Conservation (phyloP, 2,797 vertebrate species). For the Paramormyrops hopkinsi region DNA sequence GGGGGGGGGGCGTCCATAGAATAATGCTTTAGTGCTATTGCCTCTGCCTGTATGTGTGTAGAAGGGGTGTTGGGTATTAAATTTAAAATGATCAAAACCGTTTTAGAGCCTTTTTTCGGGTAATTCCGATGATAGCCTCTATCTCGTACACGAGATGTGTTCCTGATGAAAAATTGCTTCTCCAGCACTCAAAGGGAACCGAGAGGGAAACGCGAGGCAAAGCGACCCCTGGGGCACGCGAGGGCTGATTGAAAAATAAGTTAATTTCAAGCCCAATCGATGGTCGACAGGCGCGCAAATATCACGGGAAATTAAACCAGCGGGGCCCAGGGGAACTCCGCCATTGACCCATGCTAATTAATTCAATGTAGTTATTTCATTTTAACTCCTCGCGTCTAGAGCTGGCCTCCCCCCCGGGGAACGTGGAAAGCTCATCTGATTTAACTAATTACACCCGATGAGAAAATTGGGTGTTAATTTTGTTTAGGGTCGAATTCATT, state of each 20-base stretch:
- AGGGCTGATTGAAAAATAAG: conserved; percentile 99
- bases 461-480: conserved; percentile 96
- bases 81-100: conserved; percentile 59
- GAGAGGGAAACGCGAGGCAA: conserved; percentile 76
- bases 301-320: conserved; percentile 99
- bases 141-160: conserved; percentile 68
- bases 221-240: conserved; percentile 84
- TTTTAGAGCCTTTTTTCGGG: conserved; percentile 48
- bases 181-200: conserved; percentile 74
- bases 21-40: conserved; percentile 11
- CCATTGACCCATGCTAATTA: conserved; percentile 99
- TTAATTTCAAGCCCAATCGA: conserved; percentile 99
- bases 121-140: conserved; percentile 61
- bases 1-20: not conserved
- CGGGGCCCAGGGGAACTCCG: conserved; percentile 76
- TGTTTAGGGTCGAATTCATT: conserved; percentile 67
- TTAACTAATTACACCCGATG: conserved; percentile 97
- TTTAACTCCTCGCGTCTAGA: conserved; percentile 64
- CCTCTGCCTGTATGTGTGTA: not conserved
- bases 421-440: conserved; percentile 75
- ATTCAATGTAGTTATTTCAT: conserved; percentile 89
- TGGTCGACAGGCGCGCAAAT: conserved; percentile 98
- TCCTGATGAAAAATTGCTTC: conserved; percentile 85
- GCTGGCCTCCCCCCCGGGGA: conserved; percentile 54
- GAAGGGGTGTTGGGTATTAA: conserved; percentile 38